phyloP scores from a whole-genome alignment of 1,140 invertebrate species.

The Caenorhabditis latens region DNA sequence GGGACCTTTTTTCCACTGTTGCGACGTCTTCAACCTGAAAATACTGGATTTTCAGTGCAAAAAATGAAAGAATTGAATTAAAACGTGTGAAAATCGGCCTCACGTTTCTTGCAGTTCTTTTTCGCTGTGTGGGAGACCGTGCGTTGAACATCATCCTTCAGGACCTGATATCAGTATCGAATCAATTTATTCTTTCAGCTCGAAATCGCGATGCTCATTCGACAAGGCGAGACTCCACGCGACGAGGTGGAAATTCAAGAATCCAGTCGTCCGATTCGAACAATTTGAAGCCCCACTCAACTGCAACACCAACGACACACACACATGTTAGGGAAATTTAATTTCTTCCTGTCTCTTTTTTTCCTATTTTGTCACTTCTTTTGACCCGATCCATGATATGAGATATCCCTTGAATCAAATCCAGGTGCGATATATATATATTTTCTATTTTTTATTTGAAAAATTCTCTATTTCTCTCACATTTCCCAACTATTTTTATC shows the following conservation, averaged over 20 bases:
- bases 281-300: neutral
- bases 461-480: neutral
- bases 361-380: neutral
- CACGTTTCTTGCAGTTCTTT: no score
- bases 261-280: conserved; percentile 15
- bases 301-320: no score
- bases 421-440: neutral
- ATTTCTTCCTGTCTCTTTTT: neutral
- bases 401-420: conserved; percentile 35
- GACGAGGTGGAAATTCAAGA: conserved; percentile 1
- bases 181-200: conserved; percentile 13
- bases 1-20: no score
- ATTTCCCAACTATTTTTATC: neutral
- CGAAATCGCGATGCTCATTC: conserved; percentile 12
- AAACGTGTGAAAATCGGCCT: no score
- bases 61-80: no score
- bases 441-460: neutral
- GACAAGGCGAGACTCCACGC: neutral
- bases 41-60: no score
- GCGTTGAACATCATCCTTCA: no score
- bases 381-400: neutral
- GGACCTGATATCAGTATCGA: no score
- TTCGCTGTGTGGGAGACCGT: no score
- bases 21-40: no score
- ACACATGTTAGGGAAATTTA: neutral